These are phyloP conservation scores for Ciconia stormi DNA, from an alignment of 2,113 vertebrate genomes.

Conservation along the genomic window DNA sequence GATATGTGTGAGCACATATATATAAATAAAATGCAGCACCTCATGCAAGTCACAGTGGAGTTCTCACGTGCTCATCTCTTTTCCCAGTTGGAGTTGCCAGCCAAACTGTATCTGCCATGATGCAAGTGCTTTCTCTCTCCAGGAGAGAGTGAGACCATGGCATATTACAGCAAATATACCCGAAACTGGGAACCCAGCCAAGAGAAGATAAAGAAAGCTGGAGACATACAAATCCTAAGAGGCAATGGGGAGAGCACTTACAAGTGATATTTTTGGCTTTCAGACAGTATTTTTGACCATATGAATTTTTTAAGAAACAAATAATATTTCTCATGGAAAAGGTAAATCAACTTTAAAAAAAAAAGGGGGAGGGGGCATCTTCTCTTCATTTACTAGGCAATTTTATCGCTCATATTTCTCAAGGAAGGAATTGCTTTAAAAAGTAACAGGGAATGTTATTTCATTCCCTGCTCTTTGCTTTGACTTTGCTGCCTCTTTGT, in stretches of 20 bases:
- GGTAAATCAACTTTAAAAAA: background rate
- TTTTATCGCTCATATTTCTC: background rate
- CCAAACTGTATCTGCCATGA: background rate
- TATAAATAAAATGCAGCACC: background rate
- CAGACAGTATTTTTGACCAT: background rate
- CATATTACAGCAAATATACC: background rate
- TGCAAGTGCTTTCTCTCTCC: background rate
- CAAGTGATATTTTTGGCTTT: background rate
- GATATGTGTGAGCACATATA: accelerated
- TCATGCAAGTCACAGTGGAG: background rate
- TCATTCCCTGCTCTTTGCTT: background rate
- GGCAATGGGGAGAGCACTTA: background rate
- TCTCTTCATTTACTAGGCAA: background rate
- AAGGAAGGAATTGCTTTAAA: background rate
- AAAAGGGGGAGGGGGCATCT: accelerated
- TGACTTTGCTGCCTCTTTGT: background rate
- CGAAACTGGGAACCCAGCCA: background rate
- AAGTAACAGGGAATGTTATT: background rate
- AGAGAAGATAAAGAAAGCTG: background rate
- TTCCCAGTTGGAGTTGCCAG: background rate
- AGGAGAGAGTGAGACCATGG: background rate
- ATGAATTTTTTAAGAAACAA: background rate
- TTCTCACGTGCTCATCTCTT: background rate
- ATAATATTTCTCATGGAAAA: background rate
- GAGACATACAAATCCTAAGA: background rate